Evolutionary conservation across 2,113 vertebrate genomes (phyloP), one percentile per base, ranked within the genome.

Genomic region (Entomyzon cyanotis): DNA sequence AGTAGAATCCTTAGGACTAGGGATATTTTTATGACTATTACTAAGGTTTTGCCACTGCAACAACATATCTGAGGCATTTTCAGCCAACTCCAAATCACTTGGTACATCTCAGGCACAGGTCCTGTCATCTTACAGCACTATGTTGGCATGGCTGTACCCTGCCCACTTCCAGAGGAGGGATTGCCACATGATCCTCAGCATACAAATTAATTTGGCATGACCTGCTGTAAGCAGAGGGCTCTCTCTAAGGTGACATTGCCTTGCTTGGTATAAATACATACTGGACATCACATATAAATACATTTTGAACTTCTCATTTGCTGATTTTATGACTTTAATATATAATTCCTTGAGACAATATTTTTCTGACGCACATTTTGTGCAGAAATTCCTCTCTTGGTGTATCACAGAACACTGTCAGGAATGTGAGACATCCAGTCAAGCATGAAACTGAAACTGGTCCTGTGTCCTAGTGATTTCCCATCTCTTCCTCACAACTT

Each of bases 261-360:
- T 59, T 84, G 7, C 37, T 41, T 47, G 21, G 6, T 52, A 35
- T 37, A 52, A 64, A 69, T 20, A 49, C 2, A 2, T 55, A 8
- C 15, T 60, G 12, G 9, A 7, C 13, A 62, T 49, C 17, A 62
- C 39, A 47, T 11, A 47, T 49, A 69, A 55, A 42, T 62, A 31
- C 10, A 58, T 80, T 86, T 62, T 80, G 39, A 71, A 55, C 6
- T 10, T 75, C 52, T n/a, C 3, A 15, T 41, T 83, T 76, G 14
- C 44, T 49, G 30, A 35, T 92, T 94, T 86, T 1, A 0, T 83
- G 0, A 37, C 7, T 59, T 82, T 50, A 59, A 7, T 19, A 7
- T 19, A 10, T 15, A 50, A 60, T 52, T n/a, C 68, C 27, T 68
- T 41, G 35, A 47, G 23, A 35, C 0, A 0, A 17, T 28, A 19